Conservation (phyloP, 2,888 invertebrate species). For the Macrosiphum euphorbiae region DNA sequence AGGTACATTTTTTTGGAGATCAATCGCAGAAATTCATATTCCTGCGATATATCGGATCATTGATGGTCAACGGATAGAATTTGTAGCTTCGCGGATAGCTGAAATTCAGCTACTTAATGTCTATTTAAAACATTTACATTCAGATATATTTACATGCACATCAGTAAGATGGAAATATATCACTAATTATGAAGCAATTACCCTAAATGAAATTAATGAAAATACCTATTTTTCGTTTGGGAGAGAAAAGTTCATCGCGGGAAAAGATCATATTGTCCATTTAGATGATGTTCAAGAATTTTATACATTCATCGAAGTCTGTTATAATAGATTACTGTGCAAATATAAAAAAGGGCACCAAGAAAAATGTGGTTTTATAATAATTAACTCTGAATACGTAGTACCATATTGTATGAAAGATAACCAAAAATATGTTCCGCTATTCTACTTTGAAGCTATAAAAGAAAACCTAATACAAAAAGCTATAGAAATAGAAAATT, state of each 20-base stretch:
- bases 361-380: too few relatives aligned
- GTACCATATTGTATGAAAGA: too few relatives aligned
- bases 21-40: conserved; percentile 77
- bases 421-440: too few relatives aligned
- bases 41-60: conserved; percentile 85
- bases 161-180: conserved; percentile 94
- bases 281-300: too few relatives aligned
- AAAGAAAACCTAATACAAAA: conserved; percentile 77
- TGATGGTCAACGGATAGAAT: conserved; percentile 77
- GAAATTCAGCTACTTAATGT: conserved; percentile 91
- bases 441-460: too few relatives aligned
- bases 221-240: too few relatives aligned
- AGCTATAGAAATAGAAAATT: conserved; percentile 88
- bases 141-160: conserved; percentile 91
- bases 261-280: too few relatives aligned
- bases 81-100: conserved; percentile 94
- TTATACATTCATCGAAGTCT: too few relatives aligned
- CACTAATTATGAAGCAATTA: conserved; percentile 78
- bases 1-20: conserved; percentile 89
- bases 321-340: conserved; percentile 71
- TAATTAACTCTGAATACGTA: too few relatives aligned
- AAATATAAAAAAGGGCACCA: conserved; percentile 69
- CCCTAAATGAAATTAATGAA: too few relatives aligned
- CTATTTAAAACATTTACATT: conserved; percentile 88
- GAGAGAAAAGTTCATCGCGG: too few relatives aligned